These are phyloP conservation scores for Ammospiza nelsoni DNA, from an alignment of 2,113 vertebrate genomes.

Conservation along the genomic window DNA sequence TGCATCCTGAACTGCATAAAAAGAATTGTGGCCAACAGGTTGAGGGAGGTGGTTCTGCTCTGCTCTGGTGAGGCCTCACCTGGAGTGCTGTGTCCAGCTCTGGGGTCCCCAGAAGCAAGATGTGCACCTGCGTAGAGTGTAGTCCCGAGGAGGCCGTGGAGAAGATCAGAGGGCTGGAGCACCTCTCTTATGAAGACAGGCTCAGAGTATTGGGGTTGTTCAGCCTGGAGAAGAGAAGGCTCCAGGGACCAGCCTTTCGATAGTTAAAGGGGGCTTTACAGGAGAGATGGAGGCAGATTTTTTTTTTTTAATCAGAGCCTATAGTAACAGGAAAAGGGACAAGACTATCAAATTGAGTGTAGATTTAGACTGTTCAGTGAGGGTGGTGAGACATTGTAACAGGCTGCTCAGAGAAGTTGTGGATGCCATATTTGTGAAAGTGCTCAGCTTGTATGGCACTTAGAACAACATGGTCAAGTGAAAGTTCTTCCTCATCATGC, in stretches of 20 bases:
- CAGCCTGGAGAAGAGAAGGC: background rate
- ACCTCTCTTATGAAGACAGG: background rate
- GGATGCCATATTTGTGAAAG: background rate
- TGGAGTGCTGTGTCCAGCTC: background rate
- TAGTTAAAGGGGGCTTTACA: background rate
- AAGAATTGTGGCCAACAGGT: too few relatives aligned
- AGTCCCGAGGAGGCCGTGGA: background rate
- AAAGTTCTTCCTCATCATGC: background rate
- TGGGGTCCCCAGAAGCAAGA: background rate
- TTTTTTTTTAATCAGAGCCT: background rate
- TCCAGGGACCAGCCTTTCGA: background rate
- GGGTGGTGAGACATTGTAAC: background rate
- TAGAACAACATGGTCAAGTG: background rate
- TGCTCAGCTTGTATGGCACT: background rate
- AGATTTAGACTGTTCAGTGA: background rate
- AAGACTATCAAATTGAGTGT: background rate
- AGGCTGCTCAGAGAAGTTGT: background rate
- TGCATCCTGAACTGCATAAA: background rate
- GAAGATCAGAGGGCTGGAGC: background rate
- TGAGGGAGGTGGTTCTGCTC: background rate
- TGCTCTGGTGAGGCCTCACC: background rate
- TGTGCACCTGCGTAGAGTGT: rapidly evolving
- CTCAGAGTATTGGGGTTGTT: background rate
- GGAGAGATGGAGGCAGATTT: background rate
- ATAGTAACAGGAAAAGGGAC: background rate